These are phyloP conservation scores for Ophioninae sp. DNA, from an alignment of 2,888 invertebrate species.

Conservation along the genomic window DNA sequence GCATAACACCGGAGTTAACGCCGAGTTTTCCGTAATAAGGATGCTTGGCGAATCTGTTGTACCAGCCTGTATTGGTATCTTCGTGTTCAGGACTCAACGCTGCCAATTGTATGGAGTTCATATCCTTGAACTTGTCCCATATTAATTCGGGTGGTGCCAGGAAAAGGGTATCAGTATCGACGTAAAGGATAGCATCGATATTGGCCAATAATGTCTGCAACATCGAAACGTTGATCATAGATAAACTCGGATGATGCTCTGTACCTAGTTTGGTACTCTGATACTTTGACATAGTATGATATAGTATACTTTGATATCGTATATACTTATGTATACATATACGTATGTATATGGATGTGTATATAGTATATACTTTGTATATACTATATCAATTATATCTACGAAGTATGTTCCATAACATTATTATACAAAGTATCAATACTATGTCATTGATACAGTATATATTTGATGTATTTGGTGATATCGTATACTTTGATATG, in stretches of 20 bases:
- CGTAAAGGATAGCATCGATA: conserved; percentile 93
- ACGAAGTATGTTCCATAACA: too few relatives aligned
- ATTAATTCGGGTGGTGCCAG: conserved; percentile 90
- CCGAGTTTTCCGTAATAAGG: conserved; percentile 96
- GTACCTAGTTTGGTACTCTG: neutral
- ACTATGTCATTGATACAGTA: too few relatives aligned
- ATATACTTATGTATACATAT: too few relatives aligned
- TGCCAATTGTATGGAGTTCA: conserved; percentile 93
- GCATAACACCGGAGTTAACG: conserved; percentile 97
- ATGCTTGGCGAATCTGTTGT: conserved; percentile 96
- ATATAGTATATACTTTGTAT: too few relatives aligned
- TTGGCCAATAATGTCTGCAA: conserved; percentile 88
- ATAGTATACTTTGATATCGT: neutral
- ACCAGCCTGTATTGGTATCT: conserved; percentile 96
- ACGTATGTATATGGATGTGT: too few relatives aligned
- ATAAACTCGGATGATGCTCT: neutral
- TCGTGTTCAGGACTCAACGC: conserved; percentile 95
- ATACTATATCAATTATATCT: too few relatives aligned
- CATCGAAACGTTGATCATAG: neutral
- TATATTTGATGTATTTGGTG: too few relatives aligned
- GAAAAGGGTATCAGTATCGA: conserved; percentile 96
- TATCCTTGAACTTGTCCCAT: conserved; percentile 91
- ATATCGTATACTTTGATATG: neutral
- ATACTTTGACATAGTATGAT: neutral
- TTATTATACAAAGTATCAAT: too few relatives aligned